A percentile compares a stretch with the other conserved stretches of the same genome.
Conservation (phyloP, 2,797 vertebrate genomes). For the Hypotaenidia okinawae region DNA sequence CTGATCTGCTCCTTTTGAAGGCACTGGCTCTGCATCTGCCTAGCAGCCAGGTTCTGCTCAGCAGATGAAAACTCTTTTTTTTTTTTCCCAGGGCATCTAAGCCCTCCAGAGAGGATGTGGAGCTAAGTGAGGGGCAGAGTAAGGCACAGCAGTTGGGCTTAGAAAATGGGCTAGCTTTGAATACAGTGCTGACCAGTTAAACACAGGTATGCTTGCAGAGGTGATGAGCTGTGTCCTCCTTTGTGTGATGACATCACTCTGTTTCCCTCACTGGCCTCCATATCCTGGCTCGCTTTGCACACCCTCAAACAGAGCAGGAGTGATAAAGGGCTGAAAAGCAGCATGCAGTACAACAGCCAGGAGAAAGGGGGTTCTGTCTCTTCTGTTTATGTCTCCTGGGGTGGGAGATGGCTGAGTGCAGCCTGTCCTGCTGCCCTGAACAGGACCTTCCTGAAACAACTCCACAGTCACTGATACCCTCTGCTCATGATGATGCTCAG, state of each 20-base stretch:
- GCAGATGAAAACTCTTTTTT: not conserved
- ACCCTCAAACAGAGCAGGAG: not conserved
- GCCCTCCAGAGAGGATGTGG: not conserved
- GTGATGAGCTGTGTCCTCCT: not conserved
- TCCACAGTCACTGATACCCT: not conserved
- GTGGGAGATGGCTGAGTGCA: not conserved
- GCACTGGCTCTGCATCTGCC: not conserved
- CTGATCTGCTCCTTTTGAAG: not conserved
- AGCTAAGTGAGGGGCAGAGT: not conserved
- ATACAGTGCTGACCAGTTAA: not conserved
- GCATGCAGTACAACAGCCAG: not conserved
- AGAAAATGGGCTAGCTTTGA: not conserved
- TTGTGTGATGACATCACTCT: not conserved
- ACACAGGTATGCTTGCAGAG: not conserved
- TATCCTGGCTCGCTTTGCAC: not conserved
- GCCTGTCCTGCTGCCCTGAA: not conserved
- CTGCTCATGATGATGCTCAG: not conserved
- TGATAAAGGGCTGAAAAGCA: not conserved
- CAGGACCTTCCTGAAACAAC: not conserved
- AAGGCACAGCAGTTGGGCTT: not conserved
- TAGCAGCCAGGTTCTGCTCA: not conserved
- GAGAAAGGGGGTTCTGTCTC: not conserved
- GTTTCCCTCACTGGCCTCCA: rapidly evolving
- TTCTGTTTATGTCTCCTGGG: not conserved
- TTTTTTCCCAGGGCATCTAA: not conserved